Percentiles rank a stretch among this genome's conserved stretches.
Evolutionary conservation across 1,140 invertebrate genomes (phyloP).

Genomic region (Scaptomyza pallida): DNA sequence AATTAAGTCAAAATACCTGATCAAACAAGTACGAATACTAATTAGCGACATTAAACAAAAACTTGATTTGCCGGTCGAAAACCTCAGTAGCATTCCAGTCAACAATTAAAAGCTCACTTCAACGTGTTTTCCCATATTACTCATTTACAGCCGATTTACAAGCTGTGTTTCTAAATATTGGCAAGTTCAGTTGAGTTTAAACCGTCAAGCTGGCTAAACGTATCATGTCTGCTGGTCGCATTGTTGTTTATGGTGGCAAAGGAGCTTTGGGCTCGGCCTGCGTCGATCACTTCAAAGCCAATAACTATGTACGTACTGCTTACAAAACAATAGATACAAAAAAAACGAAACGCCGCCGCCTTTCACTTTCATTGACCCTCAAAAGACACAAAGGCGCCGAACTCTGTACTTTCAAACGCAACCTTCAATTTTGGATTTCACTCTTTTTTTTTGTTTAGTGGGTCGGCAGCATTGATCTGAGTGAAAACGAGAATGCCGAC

Average conservation of each 20-base stretch:
- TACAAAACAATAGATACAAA: not conserved
- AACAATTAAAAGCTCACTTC: slow-evolving; percentile 10
- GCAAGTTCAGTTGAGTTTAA: slow-evolving; percentile 51
- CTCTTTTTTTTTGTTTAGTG: slow-evolving; percentile 85
- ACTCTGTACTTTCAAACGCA: slow-evolving; percentile 10
- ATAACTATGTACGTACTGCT: slow-evolving; percentile 91
- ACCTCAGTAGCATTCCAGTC: slow-evolving; percentile 2
- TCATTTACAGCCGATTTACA: slow-evolving; percentile 34
- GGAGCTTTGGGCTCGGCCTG: slow-evolving; percentile 95
- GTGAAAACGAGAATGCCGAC: slow-evolving; percentile 95
- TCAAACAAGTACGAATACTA: slow-evolving; percentile 16
- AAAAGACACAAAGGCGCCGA: not conserved
- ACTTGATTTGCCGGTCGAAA: slow-evolving; percentile 37
- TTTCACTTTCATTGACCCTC: slow-evolving; percentile 49
- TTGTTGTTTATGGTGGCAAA: slow-evolving; percentile 96
- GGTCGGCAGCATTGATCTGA: slow-evolving; percentile 97
- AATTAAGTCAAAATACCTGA: slow-evolving; percentile 40
- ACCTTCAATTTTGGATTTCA: slow-evolving; percentile 44
- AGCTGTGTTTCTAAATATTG: slow-evolving; percentile 19
- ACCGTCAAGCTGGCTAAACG: slow-evolving; percentile 70
- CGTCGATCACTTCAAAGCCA: slow-evolving; percentile 94
- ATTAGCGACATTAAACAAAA: slow-evolving; percentile 4
- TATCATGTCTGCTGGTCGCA: slow-evolving; percentile 86
- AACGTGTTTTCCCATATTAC: slow-evolving; percentile 10
- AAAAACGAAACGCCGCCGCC: slow-evolving; percentile 17